Evolutionary conservation across 53 echinoderm and acorn worm genomes (phyloP).

Genomic region (Holothuria scabra): DNA sequence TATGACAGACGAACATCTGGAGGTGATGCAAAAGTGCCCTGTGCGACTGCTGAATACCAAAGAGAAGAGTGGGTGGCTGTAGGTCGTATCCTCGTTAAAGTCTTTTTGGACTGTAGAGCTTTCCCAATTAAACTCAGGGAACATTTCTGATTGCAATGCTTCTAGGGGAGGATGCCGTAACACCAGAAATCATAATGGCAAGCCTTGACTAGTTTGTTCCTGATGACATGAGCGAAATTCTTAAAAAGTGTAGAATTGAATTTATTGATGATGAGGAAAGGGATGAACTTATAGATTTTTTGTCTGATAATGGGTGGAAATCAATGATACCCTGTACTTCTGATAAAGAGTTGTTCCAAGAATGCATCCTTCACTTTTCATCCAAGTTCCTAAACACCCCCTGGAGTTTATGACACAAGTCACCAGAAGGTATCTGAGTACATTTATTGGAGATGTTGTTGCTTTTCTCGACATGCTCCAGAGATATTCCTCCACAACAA

Average conservation of each 20-base stretch:
- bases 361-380: neutral
- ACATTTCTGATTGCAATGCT: neutral
- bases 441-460: neutral
- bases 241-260: neutral
- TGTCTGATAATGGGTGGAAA: constrained; percentile 1
- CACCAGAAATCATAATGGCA: neutral
- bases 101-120: neutral
- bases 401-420: neutral
- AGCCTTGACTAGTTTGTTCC: neutral
- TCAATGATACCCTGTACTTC: neutral
- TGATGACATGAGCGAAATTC: neutral
- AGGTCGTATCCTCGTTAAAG: neutral
- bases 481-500: neutral
- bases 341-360: neutral
- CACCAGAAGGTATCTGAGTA: neutral
- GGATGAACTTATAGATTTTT: neutral
- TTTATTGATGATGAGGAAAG: neutral
- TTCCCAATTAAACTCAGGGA: neutral
- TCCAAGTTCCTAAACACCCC: neutral
- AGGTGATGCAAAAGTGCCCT: neutral
- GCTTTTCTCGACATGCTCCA: neutral
- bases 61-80: neutral
- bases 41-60: neutral
- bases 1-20: constrained; percentile 11
- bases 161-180: neutral